A percentile compares a stretch with the other conserved stretches of the same genome.
phyloP scores from a whole-genome alignment of 2,113 vertebrate species.

The Lophochroa leadbeateri region DNA sequence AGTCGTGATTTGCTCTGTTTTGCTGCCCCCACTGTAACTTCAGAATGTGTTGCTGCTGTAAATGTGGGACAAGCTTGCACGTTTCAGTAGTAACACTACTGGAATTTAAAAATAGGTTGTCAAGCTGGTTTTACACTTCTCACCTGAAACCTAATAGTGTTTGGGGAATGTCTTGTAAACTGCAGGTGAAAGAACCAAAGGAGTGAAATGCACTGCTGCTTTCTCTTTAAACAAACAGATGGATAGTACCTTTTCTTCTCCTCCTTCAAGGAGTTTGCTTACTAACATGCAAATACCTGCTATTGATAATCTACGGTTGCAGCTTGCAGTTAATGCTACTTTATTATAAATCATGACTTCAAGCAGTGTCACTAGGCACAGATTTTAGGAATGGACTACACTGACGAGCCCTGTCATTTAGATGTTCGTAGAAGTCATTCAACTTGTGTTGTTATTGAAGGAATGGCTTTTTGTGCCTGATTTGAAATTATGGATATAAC shows the following conservation, averaged over 20 bases:
- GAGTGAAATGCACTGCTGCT: background rate
- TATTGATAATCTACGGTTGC: background rate
- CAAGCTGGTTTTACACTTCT: background rate
- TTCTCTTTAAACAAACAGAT: background rate
- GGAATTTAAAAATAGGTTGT: background rate
- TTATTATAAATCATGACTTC: background rate
- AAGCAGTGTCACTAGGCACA: background rate
- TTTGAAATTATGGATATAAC: background rate
- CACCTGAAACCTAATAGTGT: background rate
- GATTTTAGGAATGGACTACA: background rate
- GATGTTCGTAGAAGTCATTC: background rate
- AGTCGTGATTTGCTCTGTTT: background rate
- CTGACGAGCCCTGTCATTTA: background rate
- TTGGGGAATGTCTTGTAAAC: background rate
- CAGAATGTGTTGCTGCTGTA: background rate
- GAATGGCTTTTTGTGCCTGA: background rate
- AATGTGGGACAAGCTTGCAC: background rate
- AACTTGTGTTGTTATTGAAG: background rate
- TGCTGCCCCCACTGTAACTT: background rate
- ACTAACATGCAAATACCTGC: background rate
- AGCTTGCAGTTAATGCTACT: background rate
- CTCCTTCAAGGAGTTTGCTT: background rate
- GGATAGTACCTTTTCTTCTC: background rate
- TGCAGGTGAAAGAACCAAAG: background rate
- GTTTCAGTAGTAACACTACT: background rate